These are phyloP conservation scores for Sesamia nonagrioides DNA, from an alignment of 1,140 invertebrate genomes.

Conservation along the genomic window DNA sequence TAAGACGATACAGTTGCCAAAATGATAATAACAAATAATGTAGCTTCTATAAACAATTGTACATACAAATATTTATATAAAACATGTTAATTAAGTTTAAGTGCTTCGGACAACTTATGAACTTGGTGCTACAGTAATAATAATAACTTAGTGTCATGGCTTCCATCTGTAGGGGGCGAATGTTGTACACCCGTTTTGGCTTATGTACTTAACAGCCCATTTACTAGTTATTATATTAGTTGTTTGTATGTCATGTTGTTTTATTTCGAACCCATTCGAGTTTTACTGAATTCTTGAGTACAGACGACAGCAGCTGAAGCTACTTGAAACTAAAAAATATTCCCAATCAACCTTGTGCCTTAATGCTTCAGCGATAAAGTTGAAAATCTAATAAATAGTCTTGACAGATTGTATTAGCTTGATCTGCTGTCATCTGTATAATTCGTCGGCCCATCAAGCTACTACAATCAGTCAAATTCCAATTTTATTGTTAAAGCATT, in stretches of 20 bases:
- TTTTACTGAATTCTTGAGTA: no score
- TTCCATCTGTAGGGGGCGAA: constrained; percentile 41
- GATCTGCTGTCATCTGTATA: no score
- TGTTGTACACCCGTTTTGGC: constrained; percentile 50
- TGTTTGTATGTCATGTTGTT: constrained; percentile 58
- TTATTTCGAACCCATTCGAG: constrained; percentile 40
- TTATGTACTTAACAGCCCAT: constrained; percentile 64
- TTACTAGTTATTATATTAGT: constrained; percentile 60
- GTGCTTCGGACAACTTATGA: constrained; percentile 56
- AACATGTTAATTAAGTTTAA: constrained; percentile 65
- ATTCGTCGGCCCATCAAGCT: no score
- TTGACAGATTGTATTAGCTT: no score
- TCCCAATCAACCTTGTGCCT: no score
- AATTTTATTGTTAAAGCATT: no score
- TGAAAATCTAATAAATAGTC: no score
- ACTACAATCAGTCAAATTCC: no score
- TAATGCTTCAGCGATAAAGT: no score
- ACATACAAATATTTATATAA: constrained; percentile 62
- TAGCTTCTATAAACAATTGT: constrained; percentile 44
- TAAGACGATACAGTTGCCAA: constrained; percentile 45
- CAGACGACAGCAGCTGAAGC: no score
- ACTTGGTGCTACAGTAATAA: constrained; percentile 59
- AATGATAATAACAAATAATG: constrained; percentile 38
- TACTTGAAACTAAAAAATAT: no score
- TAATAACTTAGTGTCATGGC: constrained; percentile 29